phyloP scores from a whole-genome alignment of 1,140 invertebrate genomes.

The Ladona fulva region DNA sequence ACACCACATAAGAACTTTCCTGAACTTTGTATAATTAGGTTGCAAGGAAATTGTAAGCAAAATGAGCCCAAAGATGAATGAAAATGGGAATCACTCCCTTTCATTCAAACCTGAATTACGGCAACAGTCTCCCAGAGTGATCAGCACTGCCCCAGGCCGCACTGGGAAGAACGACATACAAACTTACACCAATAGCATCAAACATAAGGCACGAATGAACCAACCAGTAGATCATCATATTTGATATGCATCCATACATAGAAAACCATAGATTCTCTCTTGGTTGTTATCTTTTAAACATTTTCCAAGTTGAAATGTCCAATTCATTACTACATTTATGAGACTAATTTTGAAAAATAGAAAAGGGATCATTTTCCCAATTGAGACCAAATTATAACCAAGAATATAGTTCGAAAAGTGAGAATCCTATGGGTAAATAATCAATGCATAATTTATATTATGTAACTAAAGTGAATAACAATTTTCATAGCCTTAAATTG shows the following conservation, averaged over 20 bases:
- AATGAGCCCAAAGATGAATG: conserved; percentile 4
- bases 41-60: background rate
- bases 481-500: no score
- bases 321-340: no score
- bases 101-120: conserved; percentile 32
- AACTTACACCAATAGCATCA: conserved; percentile 15
- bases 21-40: background rate
- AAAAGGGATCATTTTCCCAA: no score
- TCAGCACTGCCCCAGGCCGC: conserved; percentile 33
- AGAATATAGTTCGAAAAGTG: conserved; percentile 12
- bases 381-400: no score
- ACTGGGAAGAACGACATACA: conserved; percentile 31
- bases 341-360: no score
- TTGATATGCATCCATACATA: conserved; percentile 2
- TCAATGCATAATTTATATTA: no score
- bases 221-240: conserved; percentile 11
- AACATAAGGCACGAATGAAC: conserved; percentile 19
- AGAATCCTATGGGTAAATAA: conserved; percentile 9
- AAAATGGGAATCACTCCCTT: conserved; percentile 6
- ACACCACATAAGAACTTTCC: background rate
- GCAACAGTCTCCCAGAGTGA: conserved; percentile 29
- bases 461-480: no score
- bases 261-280: conserved; percentile 11
- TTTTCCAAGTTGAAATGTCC: conserved; percentile 11
- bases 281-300: conserved; percentile 12